A percentile compares a stretch with the other conserved stretches of the same genome.
These are phyloP conservation scores for Hylaeus anthracinus DNA, from an alignment of 1,140 invertebrate species.

Conservation along the genomic window DNA sequence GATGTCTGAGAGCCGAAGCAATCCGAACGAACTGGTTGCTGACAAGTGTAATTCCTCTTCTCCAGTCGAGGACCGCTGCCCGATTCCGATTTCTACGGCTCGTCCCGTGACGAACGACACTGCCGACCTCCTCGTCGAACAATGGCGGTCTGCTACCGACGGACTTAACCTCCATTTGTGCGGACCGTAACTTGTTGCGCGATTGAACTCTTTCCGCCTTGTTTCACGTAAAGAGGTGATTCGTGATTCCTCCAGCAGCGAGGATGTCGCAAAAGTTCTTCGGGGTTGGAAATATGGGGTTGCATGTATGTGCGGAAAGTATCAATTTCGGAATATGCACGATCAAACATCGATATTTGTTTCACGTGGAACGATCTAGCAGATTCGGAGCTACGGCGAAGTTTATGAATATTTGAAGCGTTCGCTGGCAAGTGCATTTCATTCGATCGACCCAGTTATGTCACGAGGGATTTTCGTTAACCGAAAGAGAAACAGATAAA, in stretches of 20 bases:
- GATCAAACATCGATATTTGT: background rate
- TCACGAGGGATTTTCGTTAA: too few species aligned
- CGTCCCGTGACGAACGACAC: background rate
- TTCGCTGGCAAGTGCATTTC: too few species aligned
- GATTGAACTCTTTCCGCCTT: background rate
- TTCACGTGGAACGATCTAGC: background rate
- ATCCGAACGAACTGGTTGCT: conserved; percentile 22
- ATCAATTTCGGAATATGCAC: background rate
- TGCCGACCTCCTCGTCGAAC: background rate
- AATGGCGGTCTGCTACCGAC: background rate
- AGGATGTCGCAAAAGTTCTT: background rate
- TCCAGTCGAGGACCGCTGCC: background rate
- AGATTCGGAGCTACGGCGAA: too few species aligned
- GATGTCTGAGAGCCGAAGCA: conserved; percentile 23
- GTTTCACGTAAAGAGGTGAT: background rate
- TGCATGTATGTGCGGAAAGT: too few species aligned
- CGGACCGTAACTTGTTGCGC: conserved; percentile 27
- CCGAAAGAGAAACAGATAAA: too few species aligned
- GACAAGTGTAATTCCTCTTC: conserved; percentile 40
- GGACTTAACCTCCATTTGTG: too few species aligned
- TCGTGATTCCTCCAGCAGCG: background rate
- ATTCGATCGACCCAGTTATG: too few species aligned
- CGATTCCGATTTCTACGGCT: conserved; percentile 3
- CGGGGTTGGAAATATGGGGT: too few species aligned
- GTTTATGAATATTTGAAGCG: too few species aligned